These are phyloP conservation scores for Podarcis siculus DNA, from an alignment of 2,797 vertebrate genomes.

Conservation along the genomic window DNA sequence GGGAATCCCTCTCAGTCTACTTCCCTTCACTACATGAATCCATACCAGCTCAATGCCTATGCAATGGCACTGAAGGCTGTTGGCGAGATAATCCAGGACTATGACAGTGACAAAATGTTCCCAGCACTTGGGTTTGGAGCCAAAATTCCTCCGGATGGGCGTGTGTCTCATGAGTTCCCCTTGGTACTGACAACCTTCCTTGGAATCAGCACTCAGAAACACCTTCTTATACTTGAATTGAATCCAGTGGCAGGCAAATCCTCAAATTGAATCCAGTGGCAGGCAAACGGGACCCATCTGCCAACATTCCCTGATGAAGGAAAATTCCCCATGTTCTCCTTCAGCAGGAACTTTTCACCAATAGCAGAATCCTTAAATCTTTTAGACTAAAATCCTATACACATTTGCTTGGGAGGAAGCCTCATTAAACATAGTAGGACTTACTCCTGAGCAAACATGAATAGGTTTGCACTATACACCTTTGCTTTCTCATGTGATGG, in stretches of 20 bases:
- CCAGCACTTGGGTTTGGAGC: constrained; percentile 94
- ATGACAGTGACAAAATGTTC: constrained; percentile 97
- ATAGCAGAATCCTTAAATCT: neutral
- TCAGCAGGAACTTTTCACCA: neutral
- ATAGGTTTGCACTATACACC: neutral
- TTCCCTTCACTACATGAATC: constrained; percentile 96
- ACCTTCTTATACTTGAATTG: neutral
- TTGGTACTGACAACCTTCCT: constrained; percentile 78
- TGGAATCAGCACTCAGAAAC: neutral
- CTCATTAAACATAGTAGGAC: neutral
- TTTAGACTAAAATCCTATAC: neutral
- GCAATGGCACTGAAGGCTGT: constrained; percentile 94
- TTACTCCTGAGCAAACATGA: neutral
- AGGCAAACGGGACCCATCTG: neutral
- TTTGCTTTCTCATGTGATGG: neutral
- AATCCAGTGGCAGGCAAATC: neutral
- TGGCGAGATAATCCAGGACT: constrained; percentile 97
- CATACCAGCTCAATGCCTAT: constrained; percentile 96
- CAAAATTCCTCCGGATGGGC: constrained; percentile 92
- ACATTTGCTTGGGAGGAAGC: neutral
- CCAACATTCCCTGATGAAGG: neutral
- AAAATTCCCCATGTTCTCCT: neutral
- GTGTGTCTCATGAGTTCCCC: constrained; percentile 93
- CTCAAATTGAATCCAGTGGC: neutral
- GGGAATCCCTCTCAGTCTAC: constrained; percentile 96